Evolutionary conservation across 2,113 vertebrate genomes (phyloP), one percentile per base, ranked within the genome.

Genomic region (Ciconia maguari): DNA sequence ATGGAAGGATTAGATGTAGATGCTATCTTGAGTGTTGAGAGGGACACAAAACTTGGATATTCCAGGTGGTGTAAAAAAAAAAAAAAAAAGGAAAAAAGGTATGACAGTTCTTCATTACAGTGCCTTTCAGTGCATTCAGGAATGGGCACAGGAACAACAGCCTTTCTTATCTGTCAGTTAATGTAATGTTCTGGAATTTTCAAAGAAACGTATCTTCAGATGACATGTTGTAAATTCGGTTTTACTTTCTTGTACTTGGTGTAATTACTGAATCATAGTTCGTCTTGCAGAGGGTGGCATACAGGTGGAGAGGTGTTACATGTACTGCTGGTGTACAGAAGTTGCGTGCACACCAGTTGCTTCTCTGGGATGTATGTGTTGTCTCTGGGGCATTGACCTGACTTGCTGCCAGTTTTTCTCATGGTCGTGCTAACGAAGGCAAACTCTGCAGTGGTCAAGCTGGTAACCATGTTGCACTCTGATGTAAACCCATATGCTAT

Each of bases 371-470:
- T 10, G 27, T 10, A 2, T 4, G 4, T 30, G 27, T 54, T 42
- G 5, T 32, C 22, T 54, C 30, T 9, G 13, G 32, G 24, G 29
- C 15, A 7, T 1, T 42, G 36, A n/a, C 34, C 16, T 26, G 8
- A 5, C 7, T 44, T 6, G 4, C 30, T 38, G 71, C 10, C 32
- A 9, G 22, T 18, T 27, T 72, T 58, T 32, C 42, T 70, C 19
- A 8, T 18, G 14, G 12, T 34, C 0, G 0, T 48, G 41, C 38
- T 48, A 48, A 27, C 1, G 0, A 42, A 34, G 65, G 20, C 49
- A 24, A 20, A 11, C 5, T 8, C 24, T 21, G n/a, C 38, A 16
- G 11, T 34, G 5, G 1, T 44, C 16, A 22, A 6, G n/a, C 30
- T 55, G 30, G 16, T 66, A 17, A 10, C 20, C 1, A 0, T 16